These are phyloP conservation scores for Seriola dumerili DNA, from an alignment of 2,113 vertebrate genomes.

Conservation along the genomic window DNA sequence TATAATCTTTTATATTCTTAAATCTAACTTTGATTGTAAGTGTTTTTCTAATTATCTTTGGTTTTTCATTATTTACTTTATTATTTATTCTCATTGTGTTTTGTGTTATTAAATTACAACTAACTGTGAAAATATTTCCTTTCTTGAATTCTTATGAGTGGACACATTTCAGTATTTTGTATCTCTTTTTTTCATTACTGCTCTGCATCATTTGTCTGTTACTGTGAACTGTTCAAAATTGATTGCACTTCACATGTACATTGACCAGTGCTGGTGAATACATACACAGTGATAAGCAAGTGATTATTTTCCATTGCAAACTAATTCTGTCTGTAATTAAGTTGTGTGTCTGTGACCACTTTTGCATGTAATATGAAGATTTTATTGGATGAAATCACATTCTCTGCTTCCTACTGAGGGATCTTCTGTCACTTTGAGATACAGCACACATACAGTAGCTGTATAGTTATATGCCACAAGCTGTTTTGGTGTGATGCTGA, in stretches of 20 bases:
- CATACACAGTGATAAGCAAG: too few relatives aligned
- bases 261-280: too few relatives aligned
- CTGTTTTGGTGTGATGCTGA: background rate
- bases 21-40: too few relatives aligned
- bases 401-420: background rate
- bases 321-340: too few relatives aligned
- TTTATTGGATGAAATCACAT: background rate
- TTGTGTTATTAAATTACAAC: background rate
- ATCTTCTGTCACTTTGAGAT: background rate
- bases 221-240: too few relatives aligned
- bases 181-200: background rate
- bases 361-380: background rate
- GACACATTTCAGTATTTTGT: background rate
- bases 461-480: too few relatives aligned
- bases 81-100: background rate
- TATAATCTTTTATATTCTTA: too few relatives aligned
- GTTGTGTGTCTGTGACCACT: too few relatives aligned
- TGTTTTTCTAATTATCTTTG: background rate
- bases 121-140: too few relatives aligned
- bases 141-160: background rate
- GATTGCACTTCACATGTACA: too few relatives aligned
- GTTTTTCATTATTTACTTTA: background rate
- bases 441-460: background rate
- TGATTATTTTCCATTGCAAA: too few relatives aligned
- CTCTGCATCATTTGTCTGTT: background rate